Percentiles rank a stretch among this genome's conserved stretches.
These are phyloP conservation scores for Pitangus sulphuratus DNA, from an alignment of 2,797 vertebrate genomes.

Conservation along the genomic window DNA sequence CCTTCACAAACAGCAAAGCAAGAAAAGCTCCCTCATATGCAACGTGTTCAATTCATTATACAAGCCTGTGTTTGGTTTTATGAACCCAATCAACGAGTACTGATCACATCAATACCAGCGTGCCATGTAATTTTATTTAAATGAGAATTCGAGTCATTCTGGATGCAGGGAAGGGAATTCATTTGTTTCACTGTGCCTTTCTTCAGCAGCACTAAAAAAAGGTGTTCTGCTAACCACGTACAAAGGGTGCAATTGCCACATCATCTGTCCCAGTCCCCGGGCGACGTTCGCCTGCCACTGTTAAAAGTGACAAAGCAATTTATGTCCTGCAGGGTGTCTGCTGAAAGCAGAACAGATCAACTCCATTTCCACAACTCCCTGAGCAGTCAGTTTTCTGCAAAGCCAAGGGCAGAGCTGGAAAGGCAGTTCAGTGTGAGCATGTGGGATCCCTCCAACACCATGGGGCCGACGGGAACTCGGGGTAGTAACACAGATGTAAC, in stretches of 20 bases:
- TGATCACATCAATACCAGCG: conserved; percentile 46
- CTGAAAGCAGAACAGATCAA: neutral
- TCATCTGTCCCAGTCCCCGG: conserved; percentile 41
- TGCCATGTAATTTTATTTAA: conserved; percentile 57
- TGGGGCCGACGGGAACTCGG: neutral
- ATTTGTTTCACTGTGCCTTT: conserved; percentile 21
- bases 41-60: conserved; percentile 7
- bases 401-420: neutral
- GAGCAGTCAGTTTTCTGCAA: neutral
- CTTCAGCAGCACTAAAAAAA: conserved; percentile 3
- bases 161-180: conserved; percentile 3
- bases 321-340: neutral
- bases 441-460: neutral
- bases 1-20: neutral
- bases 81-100: conserved; percentile 42
- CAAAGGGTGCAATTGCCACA: conserved; percentile 40
- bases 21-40: neutral
- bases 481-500: neutral
- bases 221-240: conserved; percentile 22
- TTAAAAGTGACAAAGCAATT: conserved; percentile 45
- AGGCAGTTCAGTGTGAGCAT: neutral
- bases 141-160: conserved; percentile 27
- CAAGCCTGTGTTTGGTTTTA: conserved; percentile 31
- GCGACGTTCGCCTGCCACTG: neutral
- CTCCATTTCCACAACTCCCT: neutral